phyloP scores from a whole-genome alignment of 2,888 invertebrate genomes.

The Thumatha senex region DNA sequence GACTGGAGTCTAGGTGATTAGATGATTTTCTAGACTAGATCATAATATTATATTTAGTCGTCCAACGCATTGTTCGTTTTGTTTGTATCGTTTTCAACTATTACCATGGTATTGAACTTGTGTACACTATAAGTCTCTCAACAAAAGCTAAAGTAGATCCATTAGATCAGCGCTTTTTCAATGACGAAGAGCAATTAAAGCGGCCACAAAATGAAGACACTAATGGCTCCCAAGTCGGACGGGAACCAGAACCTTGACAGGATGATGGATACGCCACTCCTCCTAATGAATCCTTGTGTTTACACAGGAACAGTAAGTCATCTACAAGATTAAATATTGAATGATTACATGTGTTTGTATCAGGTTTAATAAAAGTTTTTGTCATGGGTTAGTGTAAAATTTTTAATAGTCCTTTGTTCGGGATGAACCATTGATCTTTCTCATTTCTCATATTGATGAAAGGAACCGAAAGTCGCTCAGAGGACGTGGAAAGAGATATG shows the following conservation, averaged over 20 bases:
- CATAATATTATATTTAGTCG: too few relatives aligned
- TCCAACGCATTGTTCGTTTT: too few relatives aligned
- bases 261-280: conserved; percentile 54
- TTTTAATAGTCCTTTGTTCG: not conserved
- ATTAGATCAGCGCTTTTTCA: conserved; percentile 4
- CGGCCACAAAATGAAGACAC: conserved; percentile 44
- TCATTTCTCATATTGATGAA: not conserved
- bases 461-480: not conserved
- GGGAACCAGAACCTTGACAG: conserved; percentile 47
- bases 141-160: not conserved
- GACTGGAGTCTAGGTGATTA: too few relatives aligned
- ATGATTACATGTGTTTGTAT: conserved; percentile 13
- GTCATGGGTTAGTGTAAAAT: conserved; percentile 1
- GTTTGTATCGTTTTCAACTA: too few relatives aligned
- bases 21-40: too few relatives aligned
- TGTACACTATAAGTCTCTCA: too few relatives aligned
- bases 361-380: conserved; percentile 2
- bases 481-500: too few relatives aligned
- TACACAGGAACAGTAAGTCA: conserved; percentile 33
- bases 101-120: too few relatives aligned
- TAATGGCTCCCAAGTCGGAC: conserved; percentile 47
- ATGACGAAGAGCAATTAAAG: conserved; percentile 41
- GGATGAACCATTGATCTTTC: not conserved
- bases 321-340: conserved; percentile 36
- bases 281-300: conserved; percentile 51